A percentile compares a stretch with the other conserved stretches of the same genome.
These are phyloP conservation scores for Acanthoscelides obtectus DNA, from an alignment of 2,888 invertebrate species.

Conservation along the genomic window DNA sequence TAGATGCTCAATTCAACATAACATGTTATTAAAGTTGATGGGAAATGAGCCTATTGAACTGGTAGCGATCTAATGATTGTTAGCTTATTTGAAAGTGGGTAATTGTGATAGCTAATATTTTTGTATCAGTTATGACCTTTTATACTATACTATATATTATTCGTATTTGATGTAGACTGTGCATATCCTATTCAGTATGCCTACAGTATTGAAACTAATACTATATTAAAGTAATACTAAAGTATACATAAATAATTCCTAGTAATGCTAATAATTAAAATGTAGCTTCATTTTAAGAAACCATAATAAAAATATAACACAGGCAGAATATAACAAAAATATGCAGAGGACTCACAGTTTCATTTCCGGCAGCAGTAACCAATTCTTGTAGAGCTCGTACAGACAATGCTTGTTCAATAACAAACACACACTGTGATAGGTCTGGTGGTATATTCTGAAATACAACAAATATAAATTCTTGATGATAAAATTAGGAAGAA, in stretches of 20 bases:
- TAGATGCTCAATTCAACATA: no score
- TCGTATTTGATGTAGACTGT: neutral
- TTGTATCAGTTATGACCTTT: neutral
- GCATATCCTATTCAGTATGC: no score
- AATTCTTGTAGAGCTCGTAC: slow-evolving; percentile 98
- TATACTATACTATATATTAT: neutral
- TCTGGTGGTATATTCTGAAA: slow-evolving; percentile 91
- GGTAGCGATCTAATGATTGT: neutral
- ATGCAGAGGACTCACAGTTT: slow-evolving; percentile 76
- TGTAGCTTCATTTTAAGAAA: no score
- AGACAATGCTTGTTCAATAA: slow-evolving; percentile 98
- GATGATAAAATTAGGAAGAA: neutral
- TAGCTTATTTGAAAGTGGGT: neutral
- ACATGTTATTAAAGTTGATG: no score
- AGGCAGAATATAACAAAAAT: neutral
- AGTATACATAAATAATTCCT: no score
- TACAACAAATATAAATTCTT: slow-evolving; percentile 15
- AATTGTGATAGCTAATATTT: neutral
- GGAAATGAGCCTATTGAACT: neutral
- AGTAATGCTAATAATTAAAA: no score
- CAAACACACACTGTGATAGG: slow-evolving; percentile 96
- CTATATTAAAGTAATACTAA: no score
- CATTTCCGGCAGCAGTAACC: slow-evolving; percentile 91
- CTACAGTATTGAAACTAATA: no score
- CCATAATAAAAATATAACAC: no score